Evolutionary conservation across 1,140 invertebrate species (phyloP).

Genomic region (Psix sp.): DNA sequence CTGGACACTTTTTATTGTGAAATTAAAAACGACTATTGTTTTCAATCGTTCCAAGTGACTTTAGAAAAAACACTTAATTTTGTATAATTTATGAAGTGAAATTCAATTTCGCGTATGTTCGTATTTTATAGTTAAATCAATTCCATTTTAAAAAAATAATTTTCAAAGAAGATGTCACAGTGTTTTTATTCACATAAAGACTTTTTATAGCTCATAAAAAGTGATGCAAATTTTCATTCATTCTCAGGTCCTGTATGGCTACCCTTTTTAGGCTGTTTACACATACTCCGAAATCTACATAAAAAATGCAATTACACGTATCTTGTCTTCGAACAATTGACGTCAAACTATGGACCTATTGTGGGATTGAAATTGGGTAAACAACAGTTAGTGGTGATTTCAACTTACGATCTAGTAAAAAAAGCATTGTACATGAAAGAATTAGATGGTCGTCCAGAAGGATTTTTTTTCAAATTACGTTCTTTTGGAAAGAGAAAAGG

Average conservation of each 20-base stretch:
- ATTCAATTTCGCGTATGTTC: no score
- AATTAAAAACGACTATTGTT: no score
- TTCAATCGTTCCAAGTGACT: no score
- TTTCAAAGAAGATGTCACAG: no score
- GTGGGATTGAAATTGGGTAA: conserved; percentile 79
- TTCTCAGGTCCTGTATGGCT: conserved; percentile 74
- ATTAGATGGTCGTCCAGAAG: conserved; percentile 83
- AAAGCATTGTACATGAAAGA: conserved; percentile 80
- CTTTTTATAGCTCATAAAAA: not conserved
- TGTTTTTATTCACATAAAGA: no score
- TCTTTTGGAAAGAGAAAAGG: conserved; percentile 81
- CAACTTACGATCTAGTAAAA: conserved; percentile 79
- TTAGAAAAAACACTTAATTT: no score
- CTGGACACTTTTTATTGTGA: no score
- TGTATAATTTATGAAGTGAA: no score
- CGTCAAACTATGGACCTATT: conserved; percentile 71
- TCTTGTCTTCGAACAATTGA: conserved; percentile 67
- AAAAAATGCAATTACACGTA: conserved; percentile 67
- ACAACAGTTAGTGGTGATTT: conserved; percentile 80
- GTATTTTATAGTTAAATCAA: no score
- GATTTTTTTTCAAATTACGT: conserved; percentile 82
- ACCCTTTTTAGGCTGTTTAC: conserved; percentile 74
- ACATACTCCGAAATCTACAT: conserved; percentile 59
- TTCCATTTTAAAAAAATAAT: no score
- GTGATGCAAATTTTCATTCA: not conserved